Base-by-base conservation (phyloP, 2,888 invertebrate genomes). In the Caenorhabditis uteleia region DNA sequence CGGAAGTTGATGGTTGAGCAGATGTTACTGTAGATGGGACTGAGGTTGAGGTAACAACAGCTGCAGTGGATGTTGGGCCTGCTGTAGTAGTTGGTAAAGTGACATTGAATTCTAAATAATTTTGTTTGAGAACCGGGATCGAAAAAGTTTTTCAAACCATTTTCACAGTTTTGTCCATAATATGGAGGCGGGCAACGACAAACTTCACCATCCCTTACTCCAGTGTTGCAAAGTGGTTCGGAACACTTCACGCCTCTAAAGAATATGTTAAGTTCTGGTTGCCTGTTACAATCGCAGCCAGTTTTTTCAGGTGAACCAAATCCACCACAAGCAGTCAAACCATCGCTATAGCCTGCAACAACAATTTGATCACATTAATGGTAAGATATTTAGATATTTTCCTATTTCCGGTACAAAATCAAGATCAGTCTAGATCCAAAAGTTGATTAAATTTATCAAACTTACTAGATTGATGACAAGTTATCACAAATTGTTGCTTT, bases 181-280 rank as follows among this genome's bases (percentile, higher is more conserved):
- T 14, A 36, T 18, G 21, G 26, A 8, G 44, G 18, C 8, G 44
- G 39, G 16, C 64, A 64, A 0, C 51, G 48, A 33, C 64, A 64
- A n/a, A 64, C 42, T 14, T 45, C 39, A n/a, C 34, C 48, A 46
- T 54, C 54, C 5, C 45, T 18, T 5, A 46, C 29, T 16, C 56
- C 56, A 0, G 48, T 48, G 25, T 57, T 48, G 45, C 64, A 64
- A 23, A 46, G 18, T 14, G 64, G 64, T 14, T 40, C 43, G 8
- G 43, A 26, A 27, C 64, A 64, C 10, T 55, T 53, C 3, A 64
- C 49, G 38, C 64, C 64, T 34, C 16, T 18, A n/a, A n/a, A n/a
- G n/a, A n/a, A n/a, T n/a, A n/a, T n/a, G n/a, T n/a, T n/a, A n/a
- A n/a, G n/a, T n/a, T n/a, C n/a, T 10, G 2, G 58, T 3, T 48